Base-by-base conservation (phyloP, 2,888 invertebrate genomes). In the Drosophila mercatorum region DNA sequence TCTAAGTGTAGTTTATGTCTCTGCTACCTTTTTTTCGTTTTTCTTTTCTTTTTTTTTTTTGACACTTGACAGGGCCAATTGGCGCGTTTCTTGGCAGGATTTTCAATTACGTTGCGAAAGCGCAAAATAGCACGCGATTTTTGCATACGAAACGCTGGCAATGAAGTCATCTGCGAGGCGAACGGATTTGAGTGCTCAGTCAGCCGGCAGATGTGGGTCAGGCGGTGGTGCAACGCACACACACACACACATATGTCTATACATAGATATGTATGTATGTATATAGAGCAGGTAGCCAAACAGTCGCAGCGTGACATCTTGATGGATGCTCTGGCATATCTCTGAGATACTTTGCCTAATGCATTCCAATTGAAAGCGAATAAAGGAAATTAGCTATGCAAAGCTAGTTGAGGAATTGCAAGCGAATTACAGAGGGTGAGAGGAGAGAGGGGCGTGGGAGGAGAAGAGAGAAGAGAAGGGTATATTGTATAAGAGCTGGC, bases 41-140 rank as follows among this genome's bases (percentile, higher is more conserved):
- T 57, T 10, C 10, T 43, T 2, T 31, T 67, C 61, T 72, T 72
- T 44, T 41, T 71, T 64, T 75, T 68, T 69, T 76, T 69, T 71
- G 75, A 77, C 79, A 77, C 76, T 79, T 78, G 78, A 80, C 78
- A 78, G 77, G 68, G 62, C 60, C 77, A 73, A 77, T 78, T 80
- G 65, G 64, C 43, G 43, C 55, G 61, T 78, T 63, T 41, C 61
- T 49, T 68, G 80, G 52, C 75, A 72, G 68, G 68, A 82, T 77
- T 82, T 81, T 84, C 85, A 82, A 84, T 82, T 84, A 76, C 59
- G 58, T 38, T 17, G 58, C 36, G 41, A 28, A 11, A 43, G 43
- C 53, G 36, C 40, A 31, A 53, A 68, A 65, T 36, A 49, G 43
- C 72, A 73, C 73, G 73, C 73, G 68, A 72, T 34, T 59, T 59